These are phyloP conservation scores for Galagoides demidoff DNA, from an alignment of 2,797 vertebrate genomes.

Conservation along the genomic window DNA sequence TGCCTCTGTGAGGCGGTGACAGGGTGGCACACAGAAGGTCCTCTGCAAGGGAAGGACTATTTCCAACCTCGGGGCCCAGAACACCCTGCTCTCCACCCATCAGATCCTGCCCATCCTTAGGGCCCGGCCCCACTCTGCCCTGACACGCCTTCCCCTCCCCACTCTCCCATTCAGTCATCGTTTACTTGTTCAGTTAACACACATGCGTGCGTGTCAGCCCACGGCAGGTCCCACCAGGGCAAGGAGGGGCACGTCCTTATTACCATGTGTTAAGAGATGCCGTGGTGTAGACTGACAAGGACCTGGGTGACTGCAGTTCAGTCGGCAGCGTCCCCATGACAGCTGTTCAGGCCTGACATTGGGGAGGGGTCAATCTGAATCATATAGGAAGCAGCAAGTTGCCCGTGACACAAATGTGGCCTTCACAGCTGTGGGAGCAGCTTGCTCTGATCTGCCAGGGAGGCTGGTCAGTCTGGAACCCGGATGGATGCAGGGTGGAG, in stretches of 20 bases:
- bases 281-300: fast-evolving
- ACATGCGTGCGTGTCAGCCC: fast-evolving
- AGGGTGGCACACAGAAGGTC: too few species aligned
- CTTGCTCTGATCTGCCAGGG: fast-evolving
- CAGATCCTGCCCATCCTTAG: background rate
- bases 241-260: fast-evolving
- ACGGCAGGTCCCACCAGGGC: fast-evolving
- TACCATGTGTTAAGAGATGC: fast-evolving
- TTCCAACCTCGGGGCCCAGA: too few species aligned
- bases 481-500: too few species aligned
- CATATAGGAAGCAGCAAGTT: background rate
- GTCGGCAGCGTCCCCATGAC: background rate
- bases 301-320: too few species aligned
- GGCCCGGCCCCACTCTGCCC: background rate
- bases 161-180: fast-evolving
- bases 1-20: background rate
- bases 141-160: fast-evolving
- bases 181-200: fast-evolving
- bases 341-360: fast-evolving
- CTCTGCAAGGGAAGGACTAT: fast-evolving
- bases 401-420: fast-evolving
- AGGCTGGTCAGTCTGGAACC: background rate
- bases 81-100: fast-evolving
- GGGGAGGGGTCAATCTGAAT: background rate
- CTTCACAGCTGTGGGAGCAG: background rate